A percentile compares a stretch with the other conserved stretches of the same genome.
phyloP scores from a whole-genome alignment of 2,888 invertebrate genomes.

The Scotopteryx bipunctaria region DNA sequence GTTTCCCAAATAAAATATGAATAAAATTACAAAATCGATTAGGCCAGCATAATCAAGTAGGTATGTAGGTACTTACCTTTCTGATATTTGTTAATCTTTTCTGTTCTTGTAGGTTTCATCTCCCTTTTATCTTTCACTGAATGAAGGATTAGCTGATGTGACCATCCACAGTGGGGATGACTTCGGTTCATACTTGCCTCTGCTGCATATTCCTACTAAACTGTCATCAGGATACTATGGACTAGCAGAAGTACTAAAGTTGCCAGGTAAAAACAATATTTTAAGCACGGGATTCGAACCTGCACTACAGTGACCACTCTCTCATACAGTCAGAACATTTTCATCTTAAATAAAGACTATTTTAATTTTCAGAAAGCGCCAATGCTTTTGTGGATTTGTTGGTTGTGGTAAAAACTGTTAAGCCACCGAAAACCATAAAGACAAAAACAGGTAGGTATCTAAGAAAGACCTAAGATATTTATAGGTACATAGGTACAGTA shows the following conservation, averaged over 20 bases:
- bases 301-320: no score
- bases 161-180: conserved; percentile 82
- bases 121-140: conserved; percentile 85
- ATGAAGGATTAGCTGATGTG: conserved; percentile 86
- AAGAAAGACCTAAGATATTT: no score
- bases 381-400: conserved; percentile 85
- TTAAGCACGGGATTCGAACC: no score
- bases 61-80: background rate
- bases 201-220: conserved; percentile 87
- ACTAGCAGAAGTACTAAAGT: conserved; percentile 78
- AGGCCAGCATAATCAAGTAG: no score
- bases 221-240: conserved; percentile 81
- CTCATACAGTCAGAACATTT: no score
- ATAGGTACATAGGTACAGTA: no score
- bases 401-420: conserved; percentile 86
- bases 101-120: conserved; percentile 83
- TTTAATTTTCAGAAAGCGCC: conserved; percentile 62
- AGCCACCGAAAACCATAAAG: conserved; percentile 84
- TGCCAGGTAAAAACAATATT: conserved; percentile 61
- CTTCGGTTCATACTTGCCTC: conserved; percentile 69
- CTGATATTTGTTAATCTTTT: background rate
- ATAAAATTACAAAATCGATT: no score
- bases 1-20: no score
- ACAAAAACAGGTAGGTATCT: conserved; percentile 84
- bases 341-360: no score